Percentiles rank a stretch among this genome's conserved stretches.
Conservation (phyloP, 2,888 invertebrate genomes). For the Endotricha flammealis region DNA sequence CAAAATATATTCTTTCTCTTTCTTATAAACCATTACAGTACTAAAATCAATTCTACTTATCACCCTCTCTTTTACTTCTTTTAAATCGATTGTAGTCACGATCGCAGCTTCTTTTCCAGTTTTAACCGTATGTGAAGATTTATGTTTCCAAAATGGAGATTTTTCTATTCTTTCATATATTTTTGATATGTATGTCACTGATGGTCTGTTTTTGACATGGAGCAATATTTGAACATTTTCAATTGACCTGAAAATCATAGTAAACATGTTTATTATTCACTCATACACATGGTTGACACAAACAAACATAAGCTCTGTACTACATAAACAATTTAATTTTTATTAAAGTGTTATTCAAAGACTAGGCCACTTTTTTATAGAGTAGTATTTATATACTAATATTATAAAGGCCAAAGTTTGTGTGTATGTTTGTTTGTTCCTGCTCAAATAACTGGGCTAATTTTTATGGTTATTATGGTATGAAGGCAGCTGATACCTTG, state of each 20-base stretch:
- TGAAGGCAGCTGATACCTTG: no score
- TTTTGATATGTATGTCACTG: slow-evolving; percentile 48
- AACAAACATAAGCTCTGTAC: no score
- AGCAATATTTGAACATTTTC: slow-evolving; percentile 44
- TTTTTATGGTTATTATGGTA: no score
- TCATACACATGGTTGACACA: no score
- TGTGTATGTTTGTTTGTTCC: no score
- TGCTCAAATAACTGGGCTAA: no score
- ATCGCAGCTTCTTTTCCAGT: slow-evolving; percentile 29
- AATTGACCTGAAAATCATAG: slow-evolving; percentile 38
- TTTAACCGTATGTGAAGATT: slow-evolving; percentile 22
- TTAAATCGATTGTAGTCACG: slow-evolving; percentile 36
- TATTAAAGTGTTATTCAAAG: no score
- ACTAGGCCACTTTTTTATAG: no score
- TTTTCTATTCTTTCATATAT: slow-evolving; percentile 32
- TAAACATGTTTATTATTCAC: no score
- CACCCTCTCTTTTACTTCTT: slow-evolving; percentile 39
- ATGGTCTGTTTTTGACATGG: slow-evolving; percentile 29
- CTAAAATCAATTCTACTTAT: slow-evolving; percentile 41
- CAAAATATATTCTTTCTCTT: slow-evolving; percentile 33
- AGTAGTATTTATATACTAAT: no score
- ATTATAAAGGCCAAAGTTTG: no score
- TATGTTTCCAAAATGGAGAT: slow-evolving; percentile 44
- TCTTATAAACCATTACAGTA: slow-evolving; percentile 40
- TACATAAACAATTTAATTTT: no score